These are phyloP conservation scores for Bungarus multicinctus DNA, from an alignment of 2,113 vertebrate genomes.

Conservation along the genomic window DNA sequence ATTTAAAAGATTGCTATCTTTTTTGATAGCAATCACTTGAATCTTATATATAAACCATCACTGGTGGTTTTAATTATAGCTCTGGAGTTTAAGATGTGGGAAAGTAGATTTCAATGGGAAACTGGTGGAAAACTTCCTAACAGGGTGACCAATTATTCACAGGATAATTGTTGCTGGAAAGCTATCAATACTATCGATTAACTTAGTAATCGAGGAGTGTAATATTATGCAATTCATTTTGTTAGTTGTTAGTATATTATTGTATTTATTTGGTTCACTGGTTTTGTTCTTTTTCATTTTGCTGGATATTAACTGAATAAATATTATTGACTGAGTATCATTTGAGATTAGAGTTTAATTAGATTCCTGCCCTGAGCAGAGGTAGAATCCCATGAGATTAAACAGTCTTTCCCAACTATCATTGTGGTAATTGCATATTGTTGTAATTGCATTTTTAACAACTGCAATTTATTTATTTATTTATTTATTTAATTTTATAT, in stretches of 20 bases:
- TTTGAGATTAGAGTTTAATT: background rate
- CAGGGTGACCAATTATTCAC: background rate
- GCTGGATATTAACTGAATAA: background rate
- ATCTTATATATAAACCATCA: background rate
- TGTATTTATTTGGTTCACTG: background rate
- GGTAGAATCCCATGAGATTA: background rate
- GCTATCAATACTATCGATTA: background rate
- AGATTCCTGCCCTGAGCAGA: background rate
- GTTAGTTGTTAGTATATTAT: background rate
- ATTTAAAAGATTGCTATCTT: background rate
- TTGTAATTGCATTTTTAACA: too few species aligned
- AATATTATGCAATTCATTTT: background rate
- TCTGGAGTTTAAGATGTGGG: background rate
- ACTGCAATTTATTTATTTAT: too few species aligned
- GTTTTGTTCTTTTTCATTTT: background rate
- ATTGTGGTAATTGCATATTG: too few species aligned
- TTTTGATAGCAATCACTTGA: background rate
- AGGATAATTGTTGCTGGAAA: background rate
- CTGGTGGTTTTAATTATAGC: background rate
- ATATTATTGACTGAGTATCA: background rate
- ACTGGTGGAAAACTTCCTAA: background rate
- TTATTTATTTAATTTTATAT: too few species aligned
- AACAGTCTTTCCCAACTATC: background rate
- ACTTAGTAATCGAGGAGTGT: background rate
- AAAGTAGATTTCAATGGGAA: background rate